Conservation (phyloP, 2,888 invertebrate species). For the Machimus atricapillus region DNA sequence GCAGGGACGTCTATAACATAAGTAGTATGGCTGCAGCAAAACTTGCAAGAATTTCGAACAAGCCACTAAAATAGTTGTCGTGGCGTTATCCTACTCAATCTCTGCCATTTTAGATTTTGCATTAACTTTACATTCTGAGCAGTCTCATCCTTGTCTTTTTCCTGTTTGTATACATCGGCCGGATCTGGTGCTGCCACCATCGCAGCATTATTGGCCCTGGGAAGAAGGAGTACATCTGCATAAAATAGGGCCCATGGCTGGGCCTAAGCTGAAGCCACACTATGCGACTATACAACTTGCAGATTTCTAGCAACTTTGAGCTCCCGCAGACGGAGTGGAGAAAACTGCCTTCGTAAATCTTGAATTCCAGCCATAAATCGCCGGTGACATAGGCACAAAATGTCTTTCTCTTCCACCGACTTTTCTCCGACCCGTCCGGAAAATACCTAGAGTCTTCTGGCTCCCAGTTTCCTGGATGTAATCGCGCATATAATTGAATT, state of each 20-base stretch:
- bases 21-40: not conserved
- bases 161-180: slow-evolving; percentile 1
- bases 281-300: not conserved
- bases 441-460: not conserved
- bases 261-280: not conserved
- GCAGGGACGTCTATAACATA: not conserved
- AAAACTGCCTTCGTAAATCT: slow-evolving; percentile 40
- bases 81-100: slow-evolving; percentile 31
- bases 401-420: slow-evolving; percentile 9
- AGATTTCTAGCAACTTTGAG: not conserved
- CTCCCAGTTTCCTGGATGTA: not conserved
- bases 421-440: not conserved
- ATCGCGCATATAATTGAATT: slow-evolving; percentile 40
- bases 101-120: slow-evolving; percentile 36
- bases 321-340: slow-evolving; percentile 17
- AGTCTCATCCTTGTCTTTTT: slow-evolving; percentile 25
- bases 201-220: not conserved
- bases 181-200: not conserved
- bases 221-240: slow-evolving; percentile 6
- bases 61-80: slow-evolving; percentile 34
- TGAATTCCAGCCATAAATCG: slow-evolving; percentile 30
- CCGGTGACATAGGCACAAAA: slow-evolving; percentile 36
- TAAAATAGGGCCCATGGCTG: slow-evolving; percentile 17
- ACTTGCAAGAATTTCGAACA: slow-evolving; percentile 14
- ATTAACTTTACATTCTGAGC: slow-evolving; percentile 34